Evolutionary conservation across 2,888 invertebrate genomes (phyloP).

Genomic region (Capitulum mitella): DNA sequence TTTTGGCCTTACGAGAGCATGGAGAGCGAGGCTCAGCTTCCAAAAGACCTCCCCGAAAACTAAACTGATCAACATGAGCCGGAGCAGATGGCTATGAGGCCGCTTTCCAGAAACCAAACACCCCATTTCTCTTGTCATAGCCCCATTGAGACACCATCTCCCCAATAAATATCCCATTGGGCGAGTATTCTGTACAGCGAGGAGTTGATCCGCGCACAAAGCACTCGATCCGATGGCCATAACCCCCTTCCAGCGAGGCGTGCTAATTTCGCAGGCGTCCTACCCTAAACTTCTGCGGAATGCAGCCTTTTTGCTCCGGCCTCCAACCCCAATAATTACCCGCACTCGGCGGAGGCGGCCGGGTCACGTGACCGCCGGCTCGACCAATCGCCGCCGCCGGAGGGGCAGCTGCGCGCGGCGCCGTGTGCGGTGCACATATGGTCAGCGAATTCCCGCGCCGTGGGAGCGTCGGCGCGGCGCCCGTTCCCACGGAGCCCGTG

Average conservation of each 20-base stretch:
- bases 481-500: constrained; percentile 34
- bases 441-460: constrained; percentile 34
- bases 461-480: constrained; percentile 33
- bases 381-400: not conserved
- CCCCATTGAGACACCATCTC: not conserved
- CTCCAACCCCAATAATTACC: constrained; percentile 10
- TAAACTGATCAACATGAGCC: not conserved
- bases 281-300: not conserved
- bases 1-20: not conserved
- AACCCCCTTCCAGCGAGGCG: not conserved
- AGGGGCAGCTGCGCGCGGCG: not conserved
- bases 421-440: constrained; percentile 34
- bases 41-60: not conserved
- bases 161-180: constrained; percentile 10
- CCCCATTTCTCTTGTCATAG: not conserved
- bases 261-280: constrained; percentile 1
- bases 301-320: not conserved
- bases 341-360: not conserved
- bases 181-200: not conserved
- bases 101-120: not conserved
- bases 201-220: constrained; percentile 13
- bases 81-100: not conserved
- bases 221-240: not conserved
- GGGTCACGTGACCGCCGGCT: not conserved
- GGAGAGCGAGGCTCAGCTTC: not conserved